These are phyloP conservation scores for Apeira syringaria DNA, from an alignment of 2,888 invertebrate species.

Conservation along the genomic window DNA sequence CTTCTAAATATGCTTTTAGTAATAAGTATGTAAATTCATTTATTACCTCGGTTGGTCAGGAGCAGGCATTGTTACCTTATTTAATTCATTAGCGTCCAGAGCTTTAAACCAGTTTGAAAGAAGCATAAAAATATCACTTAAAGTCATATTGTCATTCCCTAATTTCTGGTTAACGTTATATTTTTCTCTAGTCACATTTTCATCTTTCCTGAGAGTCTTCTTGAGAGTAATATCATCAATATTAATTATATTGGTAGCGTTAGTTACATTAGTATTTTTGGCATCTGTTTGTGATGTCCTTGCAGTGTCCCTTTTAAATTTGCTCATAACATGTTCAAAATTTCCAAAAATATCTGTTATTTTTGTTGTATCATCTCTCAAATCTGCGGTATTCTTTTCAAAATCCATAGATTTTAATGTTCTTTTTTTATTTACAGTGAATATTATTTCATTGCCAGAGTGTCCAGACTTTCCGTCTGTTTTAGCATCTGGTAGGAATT, in stretches of 20 bases:
- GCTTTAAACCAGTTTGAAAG: constrained; percentile 51
- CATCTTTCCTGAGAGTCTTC: background rate
- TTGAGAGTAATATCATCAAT: background rate
- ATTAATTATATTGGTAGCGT: background rate
- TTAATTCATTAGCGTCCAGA: constrained; percentile 34
- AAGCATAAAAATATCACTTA: constrained; percentile 46
- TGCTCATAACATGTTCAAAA: background rate
- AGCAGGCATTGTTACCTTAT: background rate
- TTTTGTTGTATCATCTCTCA: background rate
- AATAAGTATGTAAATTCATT: too few relatives aligned
- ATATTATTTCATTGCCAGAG: background rate
- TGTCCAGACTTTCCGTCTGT: background rate
- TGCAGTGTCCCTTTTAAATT: constrained; percentile 3
- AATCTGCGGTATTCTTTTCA: background rate
- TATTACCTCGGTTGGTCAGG: constrained; percentile 17
- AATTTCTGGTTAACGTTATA: background rate
- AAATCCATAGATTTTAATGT: constrained; percentile 3
- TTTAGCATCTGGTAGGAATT: background rate
- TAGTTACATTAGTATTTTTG: background rate
- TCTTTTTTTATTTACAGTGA: constrained; percentile 3
- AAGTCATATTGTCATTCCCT: constrained; percentile 17
- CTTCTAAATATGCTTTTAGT: too few relatives aligned
- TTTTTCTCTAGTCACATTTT: background rate
- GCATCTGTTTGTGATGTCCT: background rate
- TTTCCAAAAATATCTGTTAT: background rate